A percentile compares a stretch with the other conserved stretches of the same genome.
Conservation (phyloP, 30 jellyfish, hydroid and myxozoan genomes). For the Catostylus mosaicus region DNA sequence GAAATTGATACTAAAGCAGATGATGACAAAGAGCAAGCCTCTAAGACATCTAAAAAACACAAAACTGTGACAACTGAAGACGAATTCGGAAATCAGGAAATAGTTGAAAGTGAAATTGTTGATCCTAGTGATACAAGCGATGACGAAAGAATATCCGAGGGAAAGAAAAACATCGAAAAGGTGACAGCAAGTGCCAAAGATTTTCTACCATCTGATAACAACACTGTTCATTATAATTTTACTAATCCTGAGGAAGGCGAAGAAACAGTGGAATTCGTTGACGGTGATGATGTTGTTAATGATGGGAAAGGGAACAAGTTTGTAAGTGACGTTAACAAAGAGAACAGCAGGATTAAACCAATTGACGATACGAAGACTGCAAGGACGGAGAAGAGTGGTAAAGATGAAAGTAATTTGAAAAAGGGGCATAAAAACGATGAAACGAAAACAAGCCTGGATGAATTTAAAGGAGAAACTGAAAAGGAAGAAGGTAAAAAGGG, state of each 20-base stretch:
- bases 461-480: not conserved
- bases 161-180: constrained; percentile 12
- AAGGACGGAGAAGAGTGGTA: not conserved
- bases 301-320: not conserved
- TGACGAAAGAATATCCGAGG: constrained; percentile 51
- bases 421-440: not conserved
- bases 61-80: constrained; percentile 33
- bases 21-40: not conserved
- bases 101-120: constrained; percentile 29
- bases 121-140: constrained; percentile 31
- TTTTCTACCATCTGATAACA: not conserved
- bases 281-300: constrained; percentile 8
- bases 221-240: constrained; percentile 9
- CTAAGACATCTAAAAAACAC: not conserved
- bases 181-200: not conserved
- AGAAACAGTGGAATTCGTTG: constrained; percentile 19
- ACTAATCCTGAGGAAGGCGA: not conserved
- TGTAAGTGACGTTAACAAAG: not conserved
- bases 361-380: not conserved
- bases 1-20: not conserved
- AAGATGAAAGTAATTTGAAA: not conserved
- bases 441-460: not conserved
- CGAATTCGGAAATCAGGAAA: constrained; percentile 19
- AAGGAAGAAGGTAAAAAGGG: not conserved
- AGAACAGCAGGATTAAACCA: not conserved